phyloP scores from a whole-genome alignment of 2,113 vertebrate genomes.

The Aplodontia rufa region DNA sequence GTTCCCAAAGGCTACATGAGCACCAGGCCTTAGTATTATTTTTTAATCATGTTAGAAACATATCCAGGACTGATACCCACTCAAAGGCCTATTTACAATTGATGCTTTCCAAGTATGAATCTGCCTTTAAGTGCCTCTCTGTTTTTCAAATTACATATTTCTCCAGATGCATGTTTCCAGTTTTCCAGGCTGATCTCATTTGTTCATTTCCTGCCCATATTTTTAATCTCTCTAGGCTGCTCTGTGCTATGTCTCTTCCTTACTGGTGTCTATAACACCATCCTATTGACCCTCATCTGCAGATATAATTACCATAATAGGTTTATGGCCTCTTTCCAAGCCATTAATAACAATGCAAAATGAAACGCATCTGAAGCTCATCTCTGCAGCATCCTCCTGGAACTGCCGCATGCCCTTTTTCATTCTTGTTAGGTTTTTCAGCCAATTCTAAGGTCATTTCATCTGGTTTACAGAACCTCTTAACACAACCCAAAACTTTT shows the following conservation, averaged over 20 bases:
- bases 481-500: background rate
- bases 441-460: conserved; percentile 47
- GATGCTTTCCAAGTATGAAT: conserved; percentile 46
- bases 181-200: conserved; percentile 72
- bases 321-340: conserved; percentile 59
- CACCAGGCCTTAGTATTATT: background rate
- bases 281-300: conserved; percentile 63
- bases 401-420: conserved; percentile 6
- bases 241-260: conserved; percentile 64
- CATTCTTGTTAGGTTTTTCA: background rate
- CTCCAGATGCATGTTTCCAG: conserved; percentile 61
- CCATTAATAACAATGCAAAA: conserved; percentile 64
- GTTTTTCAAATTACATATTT: conserved; percentile 70
- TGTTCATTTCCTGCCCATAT: conserved; percentile 74
- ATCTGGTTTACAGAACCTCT: conserved; percentile 34
- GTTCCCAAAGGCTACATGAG: background rate
- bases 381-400: conserved; percentile 3
- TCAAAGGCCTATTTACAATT: background rate
- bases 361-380: conserved; percentile 35
- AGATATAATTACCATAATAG: conserved; percentile 71
- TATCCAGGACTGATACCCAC: background rate
- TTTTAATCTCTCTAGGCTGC: conserved; percentile 64
- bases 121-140: conserved; percentile 30
- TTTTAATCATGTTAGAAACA: conserved; percentile 41
- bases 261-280: conserved; percentile 20